Conservation (phyloP, 2,113 vertebrate species). For the Calyptommatus sinebrachiatus region DNA sequence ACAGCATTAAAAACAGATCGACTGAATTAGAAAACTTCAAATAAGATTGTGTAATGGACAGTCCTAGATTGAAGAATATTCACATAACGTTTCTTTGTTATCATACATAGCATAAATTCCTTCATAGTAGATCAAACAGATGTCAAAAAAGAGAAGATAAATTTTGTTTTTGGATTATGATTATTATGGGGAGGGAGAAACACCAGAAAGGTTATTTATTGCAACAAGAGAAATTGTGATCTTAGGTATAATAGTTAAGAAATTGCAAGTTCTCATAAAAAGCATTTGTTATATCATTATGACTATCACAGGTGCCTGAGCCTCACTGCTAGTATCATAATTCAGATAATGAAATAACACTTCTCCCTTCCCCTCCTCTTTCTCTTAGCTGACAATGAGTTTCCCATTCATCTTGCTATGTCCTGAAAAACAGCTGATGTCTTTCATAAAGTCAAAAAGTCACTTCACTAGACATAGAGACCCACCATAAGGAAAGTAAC, state of each 20-base stretch:
- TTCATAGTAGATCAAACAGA: not conserved
- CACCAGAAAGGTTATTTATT: not conserved
- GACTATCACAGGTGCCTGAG: slow-evolving; percentile 40
- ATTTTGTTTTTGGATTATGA: not conserved
- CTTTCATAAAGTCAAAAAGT: slow-evolving; percentile 49
- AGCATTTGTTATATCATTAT: slow-evolving; percentile 13
- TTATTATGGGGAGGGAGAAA: too few relatives aligned
- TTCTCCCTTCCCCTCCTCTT: not conserved
- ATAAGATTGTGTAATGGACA: too few relatives aligned
- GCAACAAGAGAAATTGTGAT: not conserved
- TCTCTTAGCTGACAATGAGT: slow-evolving; percentile 42
- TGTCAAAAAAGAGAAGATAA: not conserved
- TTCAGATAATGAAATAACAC: slow-evolving; percentile 8
- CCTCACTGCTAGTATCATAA: slow-evolving; percentile 42
- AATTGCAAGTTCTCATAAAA: not conserved
- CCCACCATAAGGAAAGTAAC: slow-evolving; percentile 32
- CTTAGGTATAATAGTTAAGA: not conserved
- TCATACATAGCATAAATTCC: not conserved
- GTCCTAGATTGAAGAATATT: not conserved
- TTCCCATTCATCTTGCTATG: slow-evolving; percentile 54
- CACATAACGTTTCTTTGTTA: rapidly evolving
- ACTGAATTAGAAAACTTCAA: too few relatives aligned
- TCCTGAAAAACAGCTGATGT: slow-evolving; percentile 59
- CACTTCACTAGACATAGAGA: slow-evolving; percentile 40
- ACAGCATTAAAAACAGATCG: too few relatives aligned